Conservation (phyloP, 1,140 invertebrate genomes). For the Heliconius melpomene region DNA sequence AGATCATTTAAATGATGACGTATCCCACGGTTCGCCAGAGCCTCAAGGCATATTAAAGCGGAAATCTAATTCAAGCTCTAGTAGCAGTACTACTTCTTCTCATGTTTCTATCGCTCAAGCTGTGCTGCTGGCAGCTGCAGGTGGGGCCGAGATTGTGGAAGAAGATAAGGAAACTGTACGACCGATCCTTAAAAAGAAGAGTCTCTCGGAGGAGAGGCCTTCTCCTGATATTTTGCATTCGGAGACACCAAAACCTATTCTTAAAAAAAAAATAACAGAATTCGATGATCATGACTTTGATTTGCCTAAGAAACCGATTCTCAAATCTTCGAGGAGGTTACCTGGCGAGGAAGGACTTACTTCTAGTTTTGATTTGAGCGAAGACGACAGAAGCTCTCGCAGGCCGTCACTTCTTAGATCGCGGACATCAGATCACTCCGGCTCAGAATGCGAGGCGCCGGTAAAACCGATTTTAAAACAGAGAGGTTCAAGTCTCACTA, state of each 20-base stretch:
- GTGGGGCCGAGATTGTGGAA: constrained; percentile 81
- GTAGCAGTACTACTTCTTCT: constrained; percentile 80
- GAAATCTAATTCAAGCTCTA: constrained; percentile 84
- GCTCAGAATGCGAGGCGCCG: constrained; percentile 78
- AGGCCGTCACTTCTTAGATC: constrained; percentile 75
- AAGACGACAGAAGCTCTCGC: constrained; percentile 79
- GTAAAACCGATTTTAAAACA: constrained; percentile 83
- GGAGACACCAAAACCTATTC: constrained; percentile 86
- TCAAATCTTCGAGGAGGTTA: constrained; percentile 87
- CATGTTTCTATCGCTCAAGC: constrained; percentile 88
- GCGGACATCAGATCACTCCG: constrained; percentile 74
- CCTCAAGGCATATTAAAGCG: constrained; percentile 90
- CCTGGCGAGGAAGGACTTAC: constrained; percentile 81
- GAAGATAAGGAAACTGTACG: constrained; percentile 84
- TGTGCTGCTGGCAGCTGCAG: constrained; percentile 85
- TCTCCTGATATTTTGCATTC: constrained; percentile 63
- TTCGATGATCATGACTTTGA: constrained; percentile 88
- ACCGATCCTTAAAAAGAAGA: constrained; percentile 91
- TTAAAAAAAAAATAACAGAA: constrained; percentile 93
- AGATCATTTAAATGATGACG: constrained; percentile 72
- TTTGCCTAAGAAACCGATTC: constrained; percentile 87
- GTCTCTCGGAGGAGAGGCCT: constrained; percentile 83
- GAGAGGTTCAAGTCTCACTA: constrained; percentile 78
- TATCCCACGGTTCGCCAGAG: constrained; percentile 82
- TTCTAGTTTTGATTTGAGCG: constrained; percentile 80